Base-by-base conservation (phyloP, 2,113 vertebrate genomes). In the Colossoma macropomum region DNA sequence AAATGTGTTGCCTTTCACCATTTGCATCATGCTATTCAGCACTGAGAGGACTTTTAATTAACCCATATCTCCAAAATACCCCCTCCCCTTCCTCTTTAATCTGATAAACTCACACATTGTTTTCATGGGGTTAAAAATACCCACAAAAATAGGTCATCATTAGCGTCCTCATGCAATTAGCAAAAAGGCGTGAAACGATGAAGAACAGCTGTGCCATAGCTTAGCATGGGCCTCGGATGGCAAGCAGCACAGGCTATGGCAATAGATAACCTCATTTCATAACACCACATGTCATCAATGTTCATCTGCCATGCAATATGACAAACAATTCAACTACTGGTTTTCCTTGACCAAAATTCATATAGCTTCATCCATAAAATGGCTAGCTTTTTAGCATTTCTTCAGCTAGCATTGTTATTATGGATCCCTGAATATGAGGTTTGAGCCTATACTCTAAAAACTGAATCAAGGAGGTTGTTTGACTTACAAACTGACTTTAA, bases 121-220 rank as follows among this genome's bases (percentile, higher is more conserved):
- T 89, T 79, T 77, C 28, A 30, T 48, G 12, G 81, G 72, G 85
- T 89, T 86, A 89, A 88, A 87, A 86, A 87, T 85, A 83, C 65
- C 65, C 50, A 65, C 41, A 62, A 60, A 86, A 88, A 87, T 81
- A 79, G 76, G 77, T 88, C 87, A 81, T 86, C 80, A 52, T 75
- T 70, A 82, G 81, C 80, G 79, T 70, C 81, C 75, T 69, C 74
- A 45, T 83, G 79, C 79, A 86, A 86, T 89, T 88, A 84, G 80
- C 83, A 81, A 85, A 86, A 85, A 85, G 85, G 75, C 76, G 70
- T 84, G 86, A 89, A 89, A 84, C 79, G 60, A 73, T 69, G 88
- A 85, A 70, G 56, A 87, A 85, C 85, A 87, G 88, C 86, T 89
- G 85, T 77, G 83, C 76, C 25, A 69, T 56, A 73, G 79, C 72